Conservation (phyloP, 2,888 invertebrate species). For the Megaustenia siamemsis region DNA sequence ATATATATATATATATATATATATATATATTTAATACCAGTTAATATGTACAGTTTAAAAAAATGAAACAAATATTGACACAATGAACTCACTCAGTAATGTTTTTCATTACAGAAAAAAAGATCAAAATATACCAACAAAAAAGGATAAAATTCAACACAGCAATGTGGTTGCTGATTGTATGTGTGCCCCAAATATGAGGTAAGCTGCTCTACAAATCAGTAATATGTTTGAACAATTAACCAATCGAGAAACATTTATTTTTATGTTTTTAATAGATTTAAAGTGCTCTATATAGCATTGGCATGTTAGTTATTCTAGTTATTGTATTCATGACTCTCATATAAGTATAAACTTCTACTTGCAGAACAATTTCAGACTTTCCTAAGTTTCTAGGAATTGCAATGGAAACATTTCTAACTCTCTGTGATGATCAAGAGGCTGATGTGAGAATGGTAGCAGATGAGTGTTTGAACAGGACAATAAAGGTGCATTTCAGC, state of each 20-base stretch:
- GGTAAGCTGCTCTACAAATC: slow-evolving; percentile 75
- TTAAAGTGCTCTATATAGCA: not conserved
- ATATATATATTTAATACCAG: too few species aligned
- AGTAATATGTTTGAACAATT: not conserved
- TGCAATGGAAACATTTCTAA: slow-evolving; percentile 86
- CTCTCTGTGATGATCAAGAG: slow-evolving; percentile 87
- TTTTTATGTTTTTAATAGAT: not conserved
- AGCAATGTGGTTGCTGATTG: slow-evolving; percentile 88
- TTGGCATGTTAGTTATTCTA: not conserved
- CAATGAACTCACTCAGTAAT: too few species aligned
- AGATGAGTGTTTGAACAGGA: slow-evolving; percentile 89
- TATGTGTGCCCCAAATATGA: slow-evolving; percentile 84
- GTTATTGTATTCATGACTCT: not conserved
- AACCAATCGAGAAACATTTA: too few species aligned
- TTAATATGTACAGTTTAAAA: too few species aligned
- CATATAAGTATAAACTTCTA: not conserved
- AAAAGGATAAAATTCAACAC: slow-evolving; percentile 86
- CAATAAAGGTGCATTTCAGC: slow-evolving; percentile 85
- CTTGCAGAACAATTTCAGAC: slow-evolving; percentile 77
- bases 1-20: too few species aligned
- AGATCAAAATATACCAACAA: slow-evolving; percentile 74
- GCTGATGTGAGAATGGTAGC: slow-evolving; percentile 89
- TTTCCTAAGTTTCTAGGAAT: slow-evolving; percentile 85
- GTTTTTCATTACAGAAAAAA: slow-evolving; percentile 83
- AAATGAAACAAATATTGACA: too few species aligned